Evolutionary conservation across 2,113 vertebrate genomes (phyloP), one percentile per base, ranked within the genome.

Genomic region (Manacus vitellinus): DNA sequence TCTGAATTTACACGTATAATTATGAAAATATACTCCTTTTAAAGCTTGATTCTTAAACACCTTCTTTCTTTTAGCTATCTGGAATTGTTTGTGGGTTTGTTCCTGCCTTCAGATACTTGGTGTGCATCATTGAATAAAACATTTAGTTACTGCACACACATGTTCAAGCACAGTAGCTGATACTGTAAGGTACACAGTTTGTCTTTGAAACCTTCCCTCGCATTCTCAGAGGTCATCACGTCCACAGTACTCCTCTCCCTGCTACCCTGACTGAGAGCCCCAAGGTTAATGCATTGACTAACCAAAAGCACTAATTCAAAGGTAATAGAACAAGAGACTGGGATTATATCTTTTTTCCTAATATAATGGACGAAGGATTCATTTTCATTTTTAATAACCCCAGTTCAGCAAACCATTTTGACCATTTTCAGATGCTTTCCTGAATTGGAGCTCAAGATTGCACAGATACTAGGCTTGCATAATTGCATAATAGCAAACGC

Each of bases 41-140:
- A 66, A 91, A 85, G 55, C 74, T 91, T 89, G 74, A 85, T 94
- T 93, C 95, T 92, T 81, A 95, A 97, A 91, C 52, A 49, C 94
- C 80, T 96, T 96, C 92, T 97, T 97, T 96, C 78, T 97, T 97
- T 94, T 97, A 97, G 95, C 95, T 97, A 18, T 96, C 94, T 97
- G 94, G 96, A 89, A 92, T 96, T 95, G 81, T 97, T 94, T 96
- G 89, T 9, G 41, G 96, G 96, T 91, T 97, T 97, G 88, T 87
- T 96, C 94, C 92, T 97, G 81, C 94, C 95, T 96, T 97, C 95
- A 95, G 86, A 92, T 94, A 73, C 93, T 95, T 94, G 95, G 95
- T 97, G 95, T 96, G 93, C 96, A 92, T 94, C 96, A 96, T 46
- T 97, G 95, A 97, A 91, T 96, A 67, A 96, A 94, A 97, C 92